Conservation (phyloP, 1,140 invertebrate species). For the Saccostrea echinata region DNA sequence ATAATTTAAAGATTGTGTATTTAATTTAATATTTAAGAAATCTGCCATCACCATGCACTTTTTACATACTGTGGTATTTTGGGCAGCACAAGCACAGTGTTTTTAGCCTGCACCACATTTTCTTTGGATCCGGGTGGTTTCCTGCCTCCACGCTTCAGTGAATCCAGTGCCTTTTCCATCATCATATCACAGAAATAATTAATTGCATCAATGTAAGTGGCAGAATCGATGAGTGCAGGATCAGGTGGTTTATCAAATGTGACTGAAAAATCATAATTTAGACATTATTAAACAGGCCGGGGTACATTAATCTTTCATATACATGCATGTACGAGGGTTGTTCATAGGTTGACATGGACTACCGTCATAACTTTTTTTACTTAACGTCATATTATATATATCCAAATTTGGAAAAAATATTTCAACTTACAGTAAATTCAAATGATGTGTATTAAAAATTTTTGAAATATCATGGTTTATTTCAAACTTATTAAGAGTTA, state of each 20-base stretch:
- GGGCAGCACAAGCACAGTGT: slow-evolving; percentile 78
- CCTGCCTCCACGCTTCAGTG: slow-evolving; percentile 66
- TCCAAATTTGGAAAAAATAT: too few species aligned
- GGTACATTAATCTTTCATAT: background rate
- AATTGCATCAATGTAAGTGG: slow-evolving; percentile 77
- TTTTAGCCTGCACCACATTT: slow-evolving; percentile 71
- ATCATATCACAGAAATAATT: slow-evolving; percentile 79
- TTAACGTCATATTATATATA: too few species aligned
- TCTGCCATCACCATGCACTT: too few species aligned
- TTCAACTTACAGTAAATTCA: too few species aligned
- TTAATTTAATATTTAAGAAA: too few species aligned
- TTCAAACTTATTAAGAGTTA: too few species aligned
- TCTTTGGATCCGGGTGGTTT: slow-evolving; percentile 60
- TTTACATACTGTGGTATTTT: slow-evolving; percentile 73
- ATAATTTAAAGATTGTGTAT: too few species aligned
- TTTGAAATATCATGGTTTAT: too few species aligned
- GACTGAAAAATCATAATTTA: slow-evolving; percentile 61
- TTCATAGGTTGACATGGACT: too few species aligned
- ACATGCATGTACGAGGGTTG: too few species aligned
- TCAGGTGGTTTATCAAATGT: slow-evolving; percentile 73
- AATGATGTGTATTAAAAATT: too few species aligned
- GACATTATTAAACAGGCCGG: background rate
- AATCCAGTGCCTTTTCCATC: slow-evolving; percentile 73
- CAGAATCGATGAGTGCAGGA: slow-evolving; percentile 69
- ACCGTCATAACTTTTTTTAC: too few species aligned